Conservation (phyloP, 2,888 invertebrate species). For the Ennomos erosarius region DNA sequence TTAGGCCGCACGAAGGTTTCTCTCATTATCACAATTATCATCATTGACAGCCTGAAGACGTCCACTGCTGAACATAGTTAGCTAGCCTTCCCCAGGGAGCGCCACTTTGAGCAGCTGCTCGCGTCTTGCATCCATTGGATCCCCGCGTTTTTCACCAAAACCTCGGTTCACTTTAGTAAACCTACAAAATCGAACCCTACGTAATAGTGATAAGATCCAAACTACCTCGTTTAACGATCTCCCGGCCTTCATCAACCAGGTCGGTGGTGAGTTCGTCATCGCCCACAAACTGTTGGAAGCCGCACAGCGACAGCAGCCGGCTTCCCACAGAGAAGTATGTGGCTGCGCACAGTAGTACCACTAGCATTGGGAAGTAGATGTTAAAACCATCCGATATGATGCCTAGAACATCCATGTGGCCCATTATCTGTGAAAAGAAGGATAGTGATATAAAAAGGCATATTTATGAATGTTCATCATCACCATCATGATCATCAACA, state of each 20-base stretch:
- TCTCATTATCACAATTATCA: too few relatives aligned
- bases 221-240: conserved; percentile 94
- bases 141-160: too few relatives aligned
- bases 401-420: conserved; percentile 99
- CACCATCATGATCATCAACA: too few relatives aligned
- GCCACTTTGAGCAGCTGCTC: too few relatives aligned
- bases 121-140: too few relatives aligned
- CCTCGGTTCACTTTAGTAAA: too few relatives aligned
- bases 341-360: conserved; percentile 94
- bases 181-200: neutral
- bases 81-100: too few relatives aligned
- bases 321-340: conserved; percentile 98
- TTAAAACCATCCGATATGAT: conserved; percentile 99
- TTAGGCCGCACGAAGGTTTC: too few relatives aligned
- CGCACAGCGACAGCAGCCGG: conserved; percentile 94
- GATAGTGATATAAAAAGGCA: neutral
- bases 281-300: conserved; percentile 98
- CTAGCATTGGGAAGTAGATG: conserved; percentile 99
- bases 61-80: too few relatives aligned
- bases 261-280: conserved; percentile 98
- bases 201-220: neutral
- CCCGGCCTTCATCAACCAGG: conserved; percentile 96
- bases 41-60: too few relatives aligned
- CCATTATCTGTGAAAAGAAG: conserved; percentile 91
- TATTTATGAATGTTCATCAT: too few relatives aligned